A percentile compares a stretch with the other conserved stretches of the same genome.
These are phyloP conservation scores for Corynorhinus townsendii DNA, from an alignment of 2,113 vertebrate species.

Conservation along the genomic window DNA sequence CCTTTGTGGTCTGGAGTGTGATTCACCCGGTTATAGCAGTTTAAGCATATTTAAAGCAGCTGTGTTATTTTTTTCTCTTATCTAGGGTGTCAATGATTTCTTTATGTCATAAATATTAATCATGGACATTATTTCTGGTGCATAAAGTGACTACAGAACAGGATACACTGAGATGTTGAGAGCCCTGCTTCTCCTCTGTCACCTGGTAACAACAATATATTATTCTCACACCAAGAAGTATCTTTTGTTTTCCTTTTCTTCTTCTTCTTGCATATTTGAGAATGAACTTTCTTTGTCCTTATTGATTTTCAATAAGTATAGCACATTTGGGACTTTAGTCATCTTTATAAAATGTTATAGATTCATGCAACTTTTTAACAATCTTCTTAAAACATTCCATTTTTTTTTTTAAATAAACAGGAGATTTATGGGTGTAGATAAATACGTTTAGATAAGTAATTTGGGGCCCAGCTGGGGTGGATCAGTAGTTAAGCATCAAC, in stretches of 20 bases:
- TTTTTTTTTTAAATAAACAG: neutral
- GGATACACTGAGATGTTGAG: neutral
- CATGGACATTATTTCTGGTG: neutral
- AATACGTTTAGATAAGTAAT: neutral
- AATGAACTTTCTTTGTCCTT: neutral
- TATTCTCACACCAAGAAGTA: neutral
- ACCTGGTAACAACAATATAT: neutral
- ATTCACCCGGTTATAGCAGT: neutral
- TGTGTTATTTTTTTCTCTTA: neutral
- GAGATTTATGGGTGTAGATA: neutral
- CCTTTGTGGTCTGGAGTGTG: neutral
- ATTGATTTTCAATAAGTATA: neutral
- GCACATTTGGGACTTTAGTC: neutral
- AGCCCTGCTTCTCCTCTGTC: neutral
- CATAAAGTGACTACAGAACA: neutral
- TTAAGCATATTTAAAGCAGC: neutral
- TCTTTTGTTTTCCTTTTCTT: neutral
- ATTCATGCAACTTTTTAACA: neutral
- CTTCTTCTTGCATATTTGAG: neutral
- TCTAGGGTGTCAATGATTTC: neutral
- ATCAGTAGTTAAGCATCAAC: too few species aligned
- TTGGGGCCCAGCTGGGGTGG: neutral
- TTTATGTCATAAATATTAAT: neutral
- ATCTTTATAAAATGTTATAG: neutral
- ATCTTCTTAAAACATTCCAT: neutral